Conservation (phyloP, 2,888 invertebrate genomes). For the Chalcis sispes region DNA sequence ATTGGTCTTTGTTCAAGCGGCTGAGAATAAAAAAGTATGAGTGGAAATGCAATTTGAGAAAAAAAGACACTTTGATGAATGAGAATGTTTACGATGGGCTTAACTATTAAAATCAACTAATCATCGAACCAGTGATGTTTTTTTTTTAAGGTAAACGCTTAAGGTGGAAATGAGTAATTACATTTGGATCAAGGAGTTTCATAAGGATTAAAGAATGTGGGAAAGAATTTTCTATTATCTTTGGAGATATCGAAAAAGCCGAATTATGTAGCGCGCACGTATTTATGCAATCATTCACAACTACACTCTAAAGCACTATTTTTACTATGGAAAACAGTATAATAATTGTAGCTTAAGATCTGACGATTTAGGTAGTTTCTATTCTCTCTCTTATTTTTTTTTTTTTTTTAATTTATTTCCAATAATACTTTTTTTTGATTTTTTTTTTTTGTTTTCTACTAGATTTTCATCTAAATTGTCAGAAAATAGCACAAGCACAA, state of each 20-base stretch:
- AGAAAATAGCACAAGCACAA: conserved; percentile 24
- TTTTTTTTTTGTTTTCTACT: neutral
- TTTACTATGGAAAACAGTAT: conserved; percentile 37
- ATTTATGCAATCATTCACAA: conserved; percentile 39
- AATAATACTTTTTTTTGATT: conserved; percentile 4
- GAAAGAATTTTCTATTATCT: conserved; percentile 4
- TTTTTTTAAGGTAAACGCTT: conserved; percentile 19
- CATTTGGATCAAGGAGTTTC: conserved; percentile 30
- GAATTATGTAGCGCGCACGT: conserved; percentile 37
- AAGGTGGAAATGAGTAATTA: conserved; percentile 27
- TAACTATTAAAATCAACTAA: neutral
- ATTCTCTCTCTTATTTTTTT: neutral
- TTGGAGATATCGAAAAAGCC: conserved; percentile 1
- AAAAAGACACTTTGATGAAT: neutral
- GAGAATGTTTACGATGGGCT: neutral
- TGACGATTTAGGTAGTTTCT: neutral
- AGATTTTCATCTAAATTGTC: conserved; percentile 6
- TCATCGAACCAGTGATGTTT: conserved; percentile 18
- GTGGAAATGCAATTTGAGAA: conserved; percentile 1
- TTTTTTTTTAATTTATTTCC: conserved; percentile 1
- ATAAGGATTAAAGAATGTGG: neutral
- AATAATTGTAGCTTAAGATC: conserved; percentile 15
- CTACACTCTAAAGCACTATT: conserved; percentile 41
- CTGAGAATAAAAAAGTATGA: conserved; percentile 1
- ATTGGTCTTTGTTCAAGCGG: conserved; percentile 21